phyloP scores from a whole-genome alignment of 2,888 invertebrate genomes.

The Cremastinae sp. region DNA sequence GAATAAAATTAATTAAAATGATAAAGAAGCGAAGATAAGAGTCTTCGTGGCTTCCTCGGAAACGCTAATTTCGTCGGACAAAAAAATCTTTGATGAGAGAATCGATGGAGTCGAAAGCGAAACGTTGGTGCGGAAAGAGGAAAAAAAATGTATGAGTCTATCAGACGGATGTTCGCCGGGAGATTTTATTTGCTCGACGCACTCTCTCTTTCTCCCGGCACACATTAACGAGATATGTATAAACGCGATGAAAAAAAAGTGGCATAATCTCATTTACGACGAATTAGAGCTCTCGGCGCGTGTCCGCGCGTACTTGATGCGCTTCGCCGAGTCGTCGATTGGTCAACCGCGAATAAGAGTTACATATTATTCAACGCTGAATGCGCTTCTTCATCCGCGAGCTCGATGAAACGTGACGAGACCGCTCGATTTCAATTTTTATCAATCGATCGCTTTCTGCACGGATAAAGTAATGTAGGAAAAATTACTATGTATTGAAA shows the following conservation, averaged over 20 bases:
- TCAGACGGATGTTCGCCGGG: slow-evolving; percentile 64
- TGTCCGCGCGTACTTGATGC: slow-evolving; percentile 30
- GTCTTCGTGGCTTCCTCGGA: slow-evolving; percentile 25
- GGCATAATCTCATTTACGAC: slow-evolving; percentile 59
- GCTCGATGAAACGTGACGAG: slow-evolving; percentile 32
- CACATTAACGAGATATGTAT: slow-evolving; percentile 48
- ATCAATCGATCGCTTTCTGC: slow-evolving; percentile 18
- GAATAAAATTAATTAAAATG: slow-evolving; percentile 4
- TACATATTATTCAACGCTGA: slow-evolving; percentile 44
- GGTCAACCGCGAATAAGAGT: slow-evolving; percentile 54
- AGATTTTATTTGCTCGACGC: slow-evolving; percentile 40
- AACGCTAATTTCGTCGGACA: slow-evolving; percentile 30
- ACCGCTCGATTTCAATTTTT: slow-evolving; percentile 9
- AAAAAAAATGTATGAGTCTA: slow-evolving; percentile 39
- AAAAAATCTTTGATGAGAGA: slow-evolving; percentile 11
- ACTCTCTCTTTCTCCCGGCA: slow-evolving; percentile 26
- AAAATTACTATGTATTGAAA: too few relatives aligned
- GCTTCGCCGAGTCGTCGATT: slow-evolving; percentile 28
- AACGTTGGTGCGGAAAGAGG: slow-evolving; percentile 6
- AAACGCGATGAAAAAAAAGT: slow-evolving; percentile 35
- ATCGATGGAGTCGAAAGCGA: slow-evolving; percentile 38
- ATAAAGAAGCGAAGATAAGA: slow-evolving; percentile 30
- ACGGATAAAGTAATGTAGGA: too few relatives aligned
- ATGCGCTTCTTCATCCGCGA: slow-evolving; percentile 28
- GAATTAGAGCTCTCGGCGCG: slow-evolving; percentile 51